Evolutionary conservation across 2,113 vertebrate species (phyloP).

Genomic region (Dipodomys spectabilis): DNA sequence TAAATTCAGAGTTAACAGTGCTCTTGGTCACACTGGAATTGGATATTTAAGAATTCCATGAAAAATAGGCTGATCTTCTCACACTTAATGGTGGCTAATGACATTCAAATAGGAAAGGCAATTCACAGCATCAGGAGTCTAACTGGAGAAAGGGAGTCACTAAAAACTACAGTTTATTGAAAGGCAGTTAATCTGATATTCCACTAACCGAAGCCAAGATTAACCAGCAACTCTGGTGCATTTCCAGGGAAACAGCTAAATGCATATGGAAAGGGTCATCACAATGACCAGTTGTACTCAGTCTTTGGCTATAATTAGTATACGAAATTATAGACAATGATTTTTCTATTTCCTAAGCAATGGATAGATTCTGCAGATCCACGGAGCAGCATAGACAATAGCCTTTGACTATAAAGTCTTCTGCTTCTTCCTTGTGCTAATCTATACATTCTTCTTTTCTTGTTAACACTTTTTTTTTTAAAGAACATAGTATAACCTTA

Average conservation of each 20-base stretch:
- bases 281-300: background rate
- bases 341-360: background rate
- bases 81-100: background rate
- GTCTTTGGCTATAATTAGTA: background rate
- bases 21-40: background rate
- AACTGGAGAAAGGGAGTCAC: background rate
- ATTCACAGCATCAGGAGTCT: background rate
- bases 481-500: no score
- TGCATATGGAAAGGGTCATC: no score
- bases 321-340: background rate
- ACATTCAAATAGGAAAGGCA: background rate
- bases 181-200: background rate
- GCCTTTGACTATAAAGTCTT: no score
- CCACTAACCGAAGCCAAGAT: background rate
- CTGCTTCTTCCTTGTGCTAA: no score
- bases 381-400: no score
- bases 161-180: background rate
- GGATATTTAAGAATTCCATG: background rate
- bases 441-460: no score
- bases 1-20: background rate
- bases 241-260: background rate
- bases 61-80: background rate
- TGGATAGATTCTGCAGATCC: background rate
- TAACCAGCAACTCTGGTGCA: background rate
- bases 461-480: no score